These are phyloP conservation scores for Seriola rivoliana DNA, from an alignment of 2,113 vertebrate genomes.

Conservation along the genomic window DNA sequence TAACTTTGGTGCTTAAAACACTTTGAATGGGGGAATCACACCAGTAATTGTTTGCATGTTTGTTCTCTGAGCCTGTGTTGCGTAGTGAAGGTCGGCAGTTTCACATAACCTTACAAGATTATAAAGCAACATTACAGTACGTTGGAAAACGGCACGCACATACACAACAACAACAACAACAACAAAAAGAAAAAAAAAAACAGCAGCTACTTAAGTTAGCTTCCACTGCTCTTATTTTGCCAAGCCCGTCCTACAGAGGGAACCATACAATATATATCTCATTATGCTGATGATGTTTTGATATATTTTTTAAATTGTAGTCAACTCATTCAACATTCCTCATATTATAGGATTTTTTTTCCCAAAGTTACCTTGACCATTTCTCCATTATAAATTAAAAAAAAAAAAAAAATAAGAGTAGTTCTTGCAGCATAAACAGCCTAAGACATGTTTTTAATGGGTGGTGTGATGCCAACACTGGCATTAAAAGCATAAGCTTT, in stretches of 20 bases:
- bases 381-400: no score
- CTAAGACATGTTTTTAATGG: not conserved
- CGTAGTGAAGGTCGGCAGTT: not conserved
- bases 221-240: not conserved
- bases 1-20: not conserved
- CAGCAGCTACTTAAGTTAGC: not conserved
- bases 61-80: not conserved
- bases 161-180: not conserved
- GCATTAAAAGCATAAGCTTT: not conserved
- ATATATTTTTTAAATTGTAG: not conserved
- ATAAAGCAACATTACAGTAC: not conserved
- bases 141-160: not conserved
- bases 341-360: not conserved
- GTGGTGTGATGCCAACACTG: not conserved
- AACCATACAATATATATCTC: not conserved
- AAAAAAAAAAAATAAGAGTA: no score
- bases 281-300: slow-evolving; percentile 23
- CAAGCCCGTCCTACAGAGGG: not conserved
- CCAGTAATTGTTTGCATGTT: not conserved
- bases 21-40: not conserved
- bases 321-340: not conserved
- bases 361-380: not conserved
- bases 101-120: not conserved
- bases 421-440: not conserved
- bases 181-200: not conserved